Conservation (phyloP, 2,888 invertebrate species). For the Chrysomela aeneicollis region DNA sequence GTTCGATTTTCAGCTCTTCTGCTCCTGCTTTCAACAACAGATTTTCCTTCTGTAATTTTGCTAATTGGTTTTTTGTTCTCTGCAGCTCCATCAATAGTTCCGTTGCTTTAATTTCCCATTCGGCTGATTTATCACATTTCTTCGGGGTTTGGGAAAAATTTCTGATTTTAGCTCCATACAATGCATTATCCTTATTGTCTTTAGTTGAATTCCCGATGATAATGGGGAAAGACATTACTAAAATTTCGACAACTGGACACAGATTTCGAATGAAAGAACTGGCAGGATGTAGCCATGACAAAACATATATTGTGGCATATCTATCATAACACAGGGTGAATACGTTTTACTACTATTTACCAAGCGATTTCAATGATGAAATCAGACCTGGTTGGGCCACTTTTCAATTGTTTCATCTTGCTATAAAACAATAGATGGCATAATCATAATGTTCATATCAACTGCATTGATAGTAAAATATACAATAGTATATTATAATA, state of each 20-base stretch:
- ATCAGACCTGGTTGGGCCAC: too few relatives aligned
- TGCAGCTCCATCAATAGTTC: not conserved
- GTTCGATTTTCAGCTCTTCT: not conserved
- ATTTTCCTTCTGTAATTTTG: not conserved
- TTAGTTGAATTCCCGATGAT: not conserved
- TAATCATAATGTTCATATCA: too few relatives aligned
- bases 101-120: constrained; percentile 1
- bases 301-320: not conserved
- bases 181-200: not conserved
- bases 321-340: too few relatives aligned
- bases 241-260: not conserved
- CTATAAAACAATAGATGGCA: too few relatives aligned
- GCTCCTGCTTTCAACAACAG: not conserved
- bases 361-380: too few relatives aligned
- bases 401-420: too few relatives aligned
- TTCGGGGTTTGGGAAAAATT: not conserved
- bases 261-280: not conserved
- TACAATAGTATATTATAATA: too few relatives aligned
- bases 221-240: not conserved
- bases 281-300: not conserved
- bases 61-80: not conserved
- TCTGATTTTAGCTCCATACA: not conserved
- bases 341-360: too few relatives aligned
- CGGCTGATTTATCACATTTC: not conserved
- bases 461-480: too few relatives aligned